Conservation (phyloP, 2,888 invertebrate species). For the Hirtodrosophila cameraria region DNA sequence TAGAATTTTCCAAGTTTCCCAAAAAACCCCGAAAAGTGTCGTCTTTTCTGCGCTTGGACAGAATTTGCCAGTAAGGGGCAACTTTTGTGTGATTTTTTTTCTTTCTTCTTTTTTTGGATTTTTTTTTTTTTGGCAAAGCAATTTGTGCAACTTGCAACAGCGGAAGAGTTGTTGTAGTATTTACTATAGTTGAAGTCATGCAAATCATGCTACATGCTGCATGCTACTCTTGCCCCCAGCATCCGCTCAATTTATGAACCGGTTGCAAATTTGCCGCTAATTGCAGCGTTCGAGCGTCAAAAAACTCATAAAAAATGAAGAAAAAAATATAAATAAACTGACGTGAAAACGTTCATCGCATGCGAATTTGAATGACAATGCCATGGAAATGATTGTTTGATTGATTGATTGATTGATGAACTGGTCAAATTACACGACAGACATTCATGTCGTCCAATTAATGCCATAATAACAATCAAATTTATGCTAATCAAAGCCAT, state of each 20-base stretch:
- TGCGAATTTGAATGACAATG: conserved; percentile 47
- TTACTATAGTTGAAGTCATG: conserved; percentile 15
- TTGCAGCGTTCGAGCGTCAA: conserved; percentile 56
- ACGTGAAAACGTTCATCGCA: conserved; percentile 29
- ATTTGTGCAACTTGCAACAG: conserved; percentile 21
- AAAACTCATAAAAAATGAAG: conserved; percentile 51
- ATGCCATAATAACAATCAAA: conserved; percentile 51
- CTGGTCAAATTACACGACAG: conserved; percentile 40
- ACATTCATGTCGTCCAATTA: conserved; percentile 53
- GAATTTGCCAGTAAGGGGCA: conserved; percentile 7
- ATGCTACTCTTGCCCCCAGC: conserved; percentile 11
- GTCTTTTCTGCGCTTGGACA: background rate
- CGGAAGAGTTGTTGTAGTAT: conserved; percentile 9
- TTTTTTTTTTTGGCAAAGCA: background rate
- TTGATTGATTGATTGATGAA: conserved; percentile 55
- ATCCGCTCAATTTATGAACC: conserved; percentile 11
- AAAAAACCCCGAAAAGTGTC: conserved; percentile 4
- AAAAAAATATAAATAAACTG: background rate
- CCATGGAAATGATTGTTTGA: conserved; percentile 35
- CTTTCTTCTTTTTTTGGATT: background rate
- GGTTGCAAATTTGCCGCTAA: conserved; percentile 60
- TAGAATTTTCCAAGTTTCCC: conserved; percentile 15
- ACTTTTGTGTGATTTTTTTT: background rate
- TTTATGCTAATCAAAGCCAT: conserved; percentile 69
- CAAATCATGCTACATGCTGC: conserved; percentile 33